Evolutionary conservation across 2,113 vertebrate species (phyloP), one percentile per base, ranked within the genome.

Genomic region (Telmatochromis sp.): DNA sequence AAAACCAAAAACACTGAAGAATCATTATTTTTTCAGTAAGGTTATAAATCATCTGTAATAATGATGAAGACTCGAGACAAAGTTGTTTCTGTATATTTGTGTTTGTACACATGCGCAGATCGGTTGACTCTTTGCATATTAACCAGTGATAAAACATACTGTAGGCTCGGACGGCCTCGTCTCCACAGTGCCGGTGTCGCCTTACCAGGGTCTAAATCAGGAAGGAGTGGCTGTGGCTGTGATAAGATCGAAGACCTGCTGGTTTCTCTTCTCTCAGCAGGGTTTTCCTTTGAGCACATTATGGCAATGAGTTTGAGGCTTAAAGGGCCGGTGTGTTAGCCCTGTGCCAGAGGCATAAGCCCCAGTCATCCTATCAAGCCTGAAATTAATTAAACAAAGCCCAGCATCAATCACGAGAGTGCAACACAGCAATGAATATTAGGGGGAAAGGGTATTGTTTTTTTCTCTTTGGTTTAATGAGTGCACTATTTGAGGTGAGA

Each of bases 231-330:
- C 85, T 14, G 21, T 23, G 83, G 89, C 85, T 47, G 42, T 88
- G 94, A 95, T 95, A 94, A 95, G 93, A 93, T 93, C 86, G 87
- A 93, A 89, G 90, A 89, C 82, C 90, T 87, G 81, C 92, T 91
- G 89, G 89, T 93, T 90, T 94, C 89, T 91, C 87, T 89, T 94
- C 94, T 94, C 89, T 86, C 80, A 81, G 85, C 86, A 85, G 93
- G 91, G 89, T 94, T 93, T 95, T 93, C 93, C 94, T 93, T 86
- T 17, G 37, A 91, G 86, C 93, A 95, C 95, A 97, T 96, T 96
- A 96, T 86, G 90, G 92, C 95, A 91, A 97, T 96, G 96, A 96
- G 95, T 94, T 96, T 94, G 93, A 93, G 91, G 93, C 95, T 96
- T 92, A 95, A 86, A 91, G 93, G 93, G 91, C 93, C 65, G 83